A percentile compares a stretch with the other conserved stretches of the same genome.
Evolutionary conservation across 35 echinoderm and acorn worm genomes (phyloP).

Genomic region (Apostichopus japonicus): DNA sequence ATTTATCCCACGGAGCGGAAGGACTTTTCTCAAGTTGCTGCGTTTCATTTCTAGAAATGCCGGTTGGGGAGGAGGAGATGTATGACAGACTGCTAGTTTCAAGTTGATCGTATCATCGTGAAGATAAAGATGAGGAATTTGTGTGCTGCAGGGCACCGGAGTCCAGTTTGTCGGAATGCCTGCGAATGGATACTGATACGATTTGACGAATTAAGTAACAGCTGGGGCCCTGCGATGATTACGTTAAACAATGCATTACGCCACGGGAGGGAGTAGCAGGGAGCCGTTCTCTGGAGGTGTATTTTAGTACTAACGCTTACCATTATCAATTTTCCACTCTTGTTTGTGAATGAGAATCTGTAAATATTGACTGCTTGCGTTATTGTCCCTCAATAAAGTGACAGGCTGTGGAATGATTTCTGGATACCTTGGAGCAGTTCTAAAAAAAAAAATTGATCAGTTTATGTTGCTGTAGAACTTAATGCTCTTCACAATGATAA

Average conservation of each 20-base stretch:
- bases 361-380: not conserved
- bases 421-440: not conserved
- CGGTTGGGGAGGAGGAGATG: not conserved
- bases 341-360: not conserved
- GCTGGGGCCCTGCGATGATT: slow-evolving; percentile 8
- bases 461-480: too few relatives aligned
- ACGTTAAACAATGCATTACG: slow-evolving; percentile 35
- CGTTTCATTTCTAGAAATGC: not conserved
- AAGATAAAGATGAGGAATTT: not conserved
- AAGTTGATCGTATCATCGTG: not conserved
- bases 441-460: too few relatives aligned
- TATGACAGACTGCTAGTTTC: not conserved
- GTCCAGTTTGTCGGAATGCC: slow-evolving; percentile 31
- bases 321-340: not conserved
- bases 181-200: slow-evolving; percentile 35
- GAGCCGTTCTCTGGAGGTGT: not conserved
- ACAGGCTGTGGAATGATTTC: not conserved
- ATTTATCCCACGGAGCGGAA: not conserved
- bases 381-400: not conserved
- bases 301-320: not conserved
- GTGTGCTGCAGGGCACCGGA: not conserved
- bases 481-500: too few relatives aligned
- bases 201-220: slow-evolving; percentile 46
- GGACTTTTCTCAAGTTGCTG: not conserved
- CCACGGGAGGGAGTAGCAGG: slow-evolving; percentile 16